Evolutionary conservation across 1,140 invertebrate genomes (phyloP).

Genomic region (Cydia pomonella): DNA sequence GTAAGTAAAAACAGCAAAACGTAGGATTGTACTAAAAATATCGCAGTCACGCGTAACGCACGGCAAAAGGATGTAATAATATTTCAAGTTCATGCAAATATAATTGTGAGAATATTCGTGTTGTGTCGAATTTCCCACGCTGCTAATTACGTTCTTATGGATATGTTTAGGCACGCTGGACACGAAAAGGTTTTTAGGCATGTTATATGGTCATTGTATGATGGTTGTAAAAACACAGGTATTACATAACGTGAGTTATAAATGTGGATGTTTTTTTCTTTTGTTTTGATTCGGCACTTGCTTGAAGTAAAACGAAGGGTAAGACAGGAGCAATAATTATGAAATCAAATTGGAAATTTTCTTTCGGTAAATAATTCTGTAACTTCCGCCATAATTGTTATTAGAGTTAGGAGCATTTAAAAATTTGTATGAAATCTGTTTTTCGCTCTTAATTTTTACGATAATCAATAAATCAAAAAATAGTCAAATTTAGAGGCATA

Average conservation of each 20-base stretch:
- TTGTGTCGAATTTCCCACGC: conserved; percentile 14
- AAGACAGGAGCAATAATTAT: background rate
- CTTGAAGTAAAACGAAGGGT: background rate
- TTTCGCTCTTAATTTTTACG: no score
- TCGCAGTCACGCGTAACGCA: background rate
- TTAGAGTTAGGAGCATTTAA: no score
- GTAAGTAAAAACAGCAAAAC: background rate
- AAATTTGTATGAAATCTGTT: no score
- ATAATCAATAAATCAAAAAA: no score
- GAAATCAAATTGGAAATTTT: background rate
- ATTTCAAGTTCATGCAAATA: conserved; percentile 32
- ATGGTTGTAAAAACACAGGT: background rate
- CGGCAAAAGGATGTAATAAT: conserved; percentile 21
- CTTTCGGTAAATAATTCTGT: no score
- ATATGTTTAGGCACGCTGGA: conserved; percentile 12
- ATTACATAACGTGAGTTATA: background rate
- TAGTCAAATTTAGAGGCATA: no score
- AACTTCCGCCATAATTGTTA: no score
- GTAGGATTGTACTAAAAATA: background rate
- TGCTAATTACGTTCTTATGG: conserved; percentile 11
- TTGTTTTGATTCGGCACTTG: background rate
- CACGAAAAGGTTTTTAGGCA: conserved; percentile 24
- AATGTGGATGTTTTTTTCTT: background rate
- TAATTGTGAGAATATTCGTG: conserved; percentile 17
- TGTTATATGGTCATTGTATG: conserved; percentile 10